A percentile compares a stretch with the other conserved stretches of the same genome.
These are phyloP conservation scores for Drosophila dives DNA, from an alignment of 2,888 invertebrate genomes.

Conservation along the genomic window DNA sequence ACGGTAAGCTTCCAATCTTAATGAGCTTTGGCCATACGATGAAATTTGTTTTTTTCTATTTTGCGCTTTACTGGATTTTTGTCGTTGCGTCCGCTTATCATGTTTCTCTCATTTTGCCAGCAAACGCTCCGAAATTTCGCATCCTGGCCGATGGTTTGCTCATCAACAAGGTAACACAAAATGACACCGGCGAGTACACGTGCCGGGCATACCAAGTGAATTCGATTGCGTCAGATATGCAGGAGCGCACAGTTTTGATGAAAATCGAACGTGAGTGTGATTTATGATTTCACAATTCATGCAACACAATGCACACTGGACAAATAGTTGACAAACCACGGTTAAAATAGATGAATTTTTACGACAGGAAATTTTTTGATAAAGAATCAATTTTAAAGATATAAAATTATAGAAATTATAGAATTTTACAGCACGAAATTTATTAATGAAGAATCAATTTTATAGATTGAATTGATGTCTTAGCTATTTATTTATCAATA, in stretches of 20 bases:
- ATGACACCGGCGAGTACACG: constrained; percentile 87
- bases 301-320: constrained; percentile 47
- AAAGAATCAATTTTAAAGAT: not conserved
- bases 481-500: not conserved
- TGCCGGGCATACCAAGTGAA: constrained; percentile 87
- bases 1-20: constrained; percentile 72
- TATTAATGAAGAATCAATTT: not conserved
- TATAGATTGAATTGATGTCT: not conserved
- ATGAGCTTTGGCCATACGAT: constrained; percentile 49
- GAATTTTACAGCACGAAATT: not conserved
- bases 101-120: constrained; percentile 47
- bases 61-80: constrained; percentile 22
- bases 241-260: constrained; percentile 86
- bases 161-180: constrained; percentile 86
- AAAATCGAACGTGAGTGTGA: constrained; percentile 87
- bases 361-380: not conserved
- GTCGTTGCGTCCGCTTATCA: constrained; percentile 39
- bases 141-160: constrained; percentile 86
- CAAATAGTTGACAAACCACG: not conserved
- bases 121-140: constrained; percentile 84
- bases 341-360: not conserved
- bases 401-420: too few species aligned
- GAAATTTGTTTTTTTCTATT: constrained; percentile 6
- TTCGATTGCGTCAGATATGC: constrained; percentile 86
- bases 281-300: constrained; percentile 61